Base-by-base conservation (phyloP, 1,140 invertebrate species). In the Drosophila cardini region DNA sequence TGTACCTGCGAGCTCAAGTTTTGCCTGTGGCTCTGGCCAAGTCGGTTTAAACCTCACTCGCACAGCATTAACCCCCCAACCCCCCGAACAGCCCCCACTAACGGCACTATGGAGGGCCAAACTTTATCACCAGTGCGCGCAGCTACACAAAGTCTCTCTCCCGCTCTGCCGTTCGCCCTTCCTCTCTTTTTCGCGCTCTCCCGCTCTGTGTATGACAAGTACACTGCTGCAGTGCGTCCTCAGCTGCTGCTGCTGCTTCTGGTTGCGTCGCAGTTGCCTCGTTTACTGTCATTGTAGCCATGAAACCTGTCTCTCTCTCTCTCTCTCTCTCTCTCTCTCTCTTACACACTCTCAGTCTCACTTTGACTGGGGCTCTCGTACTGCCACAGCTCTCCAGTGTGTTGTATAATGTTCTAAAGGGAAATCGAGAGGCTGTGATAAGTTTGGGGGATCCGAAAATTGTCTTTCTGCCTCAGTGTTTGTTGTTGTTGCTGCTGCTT, bases 401-500 rank as follows among this genome's bases (percentile, higher is more conserved):
- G 83, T 91, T 91, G 90, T 91, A 91, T 91, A 91, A 91, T 91
- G 90, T 91, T 91, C 90, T 90, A 78, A 78, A 78, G 90, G 90
- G 90, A 91, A 91, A 91, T 91, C 83, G 87, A 89, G 85, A 85
- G 90, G 81, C 86, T 90, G 90, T 91, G 86, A 91, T 91, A 91
- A 89, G 90, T 91, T 91, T 91, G 83, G 90, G 90, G 86, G 86
- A 91, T 91, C 83, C 86, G 86, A 91, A 91, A 91, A 91, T 89
- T 91, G 90, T 91, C 90, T 91, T 91, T 90, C 77, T 83, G 79
- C 76, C 68, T 43, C 55, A 50, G 30, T 45, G 38, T 55, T 50
- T 42, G 21, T 50, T 72, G 72, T 42, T 62, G 61, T n/a, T 70
- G 65, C 38, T 55, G 64, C 11, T 53, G 36, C 53, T 75, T 64